Evolutionary conservation across 2,113 vertebrate genomes (phyloP).

Genomic region (Leiothrix lutea): DNA sequence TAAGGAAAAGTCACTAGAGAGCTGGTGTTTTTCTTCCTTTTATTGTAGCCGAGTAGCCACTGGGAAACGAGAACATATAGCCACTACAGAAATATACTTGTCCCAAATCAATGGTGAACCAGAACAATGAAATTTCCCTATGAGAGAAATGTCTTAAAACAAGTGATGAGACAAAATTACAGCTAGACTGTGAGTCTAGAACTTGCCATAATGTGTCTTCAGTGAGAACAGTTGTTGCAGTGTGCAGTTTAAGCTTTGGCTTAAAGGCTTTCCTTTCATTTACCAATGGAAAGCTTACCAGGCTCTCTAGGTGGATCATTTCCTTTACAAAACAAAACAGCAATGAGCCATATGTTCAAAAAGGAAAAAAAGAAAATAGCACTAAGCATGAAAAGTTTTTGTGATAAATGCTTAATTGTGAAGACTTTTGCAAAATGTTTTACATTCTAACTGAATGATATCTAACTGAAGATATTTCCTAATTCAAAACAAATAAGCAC

Average conservation of each 20-base stretch:
- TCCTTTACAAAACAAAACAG: background rate
- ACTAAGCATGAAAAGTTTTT: background rate
- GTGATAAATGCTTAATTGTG: background rate
- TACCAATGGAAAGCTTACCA: background rate
- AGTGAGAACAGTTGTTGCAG: background rate
- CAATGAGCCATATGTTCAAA: background rate
- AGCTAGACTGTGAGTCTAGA: background rate
- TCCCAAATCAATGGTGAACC: background rate
- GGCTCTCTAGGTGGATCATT: background rate
- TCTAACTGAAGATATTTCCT: background rate
- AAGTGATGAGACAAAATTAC: background rate
- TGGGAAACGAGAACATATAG: background rate
- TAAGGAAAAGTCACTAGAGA: background rate
- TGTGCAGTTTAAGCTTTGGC: background rate
- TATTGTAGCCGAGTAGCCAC: background rate
- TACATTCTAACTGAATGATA: background rate
- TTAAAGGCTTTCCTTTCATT: background rate
- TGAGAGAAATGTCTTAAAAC: background rate
- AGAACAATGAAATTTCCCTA: background rate
- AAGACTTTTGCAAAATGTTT: background rate
- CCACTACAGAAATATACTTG: background rate
- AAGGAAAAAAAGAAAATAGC: background rate
- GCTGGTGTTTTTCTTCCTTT: background rate
- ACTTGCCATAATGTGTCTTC: background rate
- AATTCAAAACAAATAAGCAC: background rate